Conservation (phyloP, 2,888 invertebrate genomes). For the Plagodis pulveraria region DNA sequence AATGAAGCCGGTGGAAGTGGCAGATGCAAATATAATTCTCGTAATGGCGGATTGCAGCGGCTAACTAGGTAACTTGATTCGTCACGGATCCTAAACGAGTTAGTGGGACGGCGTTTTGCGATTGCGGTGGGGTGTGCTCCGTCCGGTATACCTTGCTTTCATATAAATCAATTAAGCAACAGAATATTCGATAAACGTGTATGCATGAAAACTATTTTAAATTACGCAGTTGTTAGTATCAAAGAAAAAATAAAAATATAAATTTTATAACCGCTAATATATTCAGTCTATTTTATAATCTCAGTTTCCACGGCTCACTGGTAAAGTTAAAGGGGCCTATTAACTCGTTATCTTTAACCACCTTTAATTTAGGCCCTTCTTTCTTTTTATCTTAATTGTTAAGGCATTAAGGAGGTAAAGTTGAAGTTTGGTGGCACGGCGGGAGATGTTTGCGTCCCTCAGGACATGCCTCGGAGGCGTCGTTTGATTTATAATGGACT, state of each 20-base stretch:
- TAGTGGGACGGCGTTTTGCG: slow-evolving; percentile 41
- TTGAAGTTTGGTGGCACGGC: slow-evolving; percentile 75
- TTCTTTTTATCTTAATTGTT: slow-evolving; percentile 85
- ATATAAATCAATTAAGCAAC: slow-evolving; percentile 30
- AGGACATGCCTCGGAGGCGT: slow-evolving; percentile 83
- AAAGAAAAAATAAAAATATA: no score
- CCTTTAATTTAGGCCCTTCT: slow-evolving; percentile 82
- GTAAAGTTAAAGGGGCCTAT: slow-evolving; percentile 72
- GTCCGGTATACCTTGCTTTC: slow-evolving; percentile 31
- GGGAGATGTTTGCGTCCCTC: slow-evolving; percentile 80
- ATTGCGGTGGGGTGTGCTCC: slow-evolving; percentile 18
- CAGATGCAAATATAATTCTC: slow-evolving; percentile 79
- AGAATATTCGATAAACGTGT: no score
- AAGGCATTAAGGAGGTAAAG: slow-evolving; percentile 81
- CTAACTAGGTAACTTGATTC: slow-evolving; percentile 74
- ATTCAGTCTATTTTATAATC: slow-evolving; percentile 31
- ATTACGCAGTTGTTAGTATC: no score
- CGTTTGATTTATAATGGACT: slow-evolving; percentile 86
- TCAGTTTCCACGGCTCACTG: slow-evolving; percentile 47
- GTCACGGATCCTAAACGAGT: slow-evolving; percentile 76
- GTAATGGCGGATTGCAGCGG: slow-evolving; percentile 67
- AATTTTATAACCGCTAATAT: no score
- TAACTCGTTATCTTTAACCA: slow-evolving; percentile 84
- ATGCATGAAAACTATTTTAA: no score
- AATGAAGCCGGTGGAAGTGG: slow-evolving; percentile 61